These are phyloP conservation scores for Augochlorella aurata DNA, from an alignment of 2,888 invertebrate species.

Conservation along the genomic window DNA sequence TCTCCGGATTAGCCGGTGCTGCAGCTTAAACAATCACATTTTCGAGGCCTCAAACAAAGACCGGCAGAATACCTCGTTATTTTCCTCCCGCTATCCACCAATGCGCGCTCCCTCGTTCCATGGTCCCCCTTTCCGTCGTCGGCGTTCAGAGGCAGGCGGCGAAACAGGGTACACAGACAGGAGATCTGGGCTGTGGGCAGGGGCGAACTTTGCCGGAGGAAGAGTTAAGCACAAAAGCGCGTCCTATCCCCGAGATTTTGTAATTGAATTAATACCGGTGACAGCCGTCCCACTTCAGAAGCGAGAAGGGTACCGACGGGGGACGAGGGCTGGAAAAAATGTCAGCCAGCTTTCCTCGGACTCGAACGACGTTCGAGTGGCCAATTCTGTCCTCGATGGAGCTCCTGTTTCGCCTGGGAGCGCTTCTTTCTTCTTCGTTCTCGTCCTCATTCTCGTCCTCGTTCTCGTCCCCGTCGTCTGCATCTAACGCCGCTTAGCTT, in stretches of 20 bases:
- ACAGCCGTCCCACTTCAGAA: conserved; percentile 9
- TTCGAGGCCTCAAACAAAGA: conserved; percentile 60
- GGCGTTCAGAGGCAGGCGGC: conserved; percentile 53
- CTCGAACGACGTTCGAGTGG: conserved; percentile 30
- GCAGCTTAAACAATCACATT: conserved; percentile 60
- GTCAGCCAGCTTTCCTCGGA: background rate
- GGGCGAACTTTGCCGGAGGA: conserved; percentile 18
- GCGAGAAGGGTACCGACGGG: background rate
- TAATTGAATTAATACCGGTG: conserved; percentile 30
- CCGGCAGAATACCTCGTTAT: conserved; percentile 51
- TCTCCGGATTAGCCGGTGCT: conserved; percentile 53
- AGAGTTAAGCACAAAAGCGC: conserved; percentile 39
- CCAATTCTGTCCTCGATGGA: conserved; percentile 10
- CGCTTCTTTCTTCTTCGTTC: background rate
- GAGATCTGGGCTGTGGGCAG: conserved; percentile 17
- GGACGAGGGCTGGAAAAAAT: background rate
- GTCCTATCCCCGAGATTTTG: conserved; percentile 16
- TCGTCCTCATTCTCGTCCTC: background rate
- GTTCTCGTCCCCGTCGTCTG: background rate
- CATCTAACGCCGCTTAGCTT: conserved; percentile 24
- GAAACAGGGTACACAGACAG: conserved; percentile 55
- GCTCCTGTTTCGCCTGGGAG: conserved; percentile 2
- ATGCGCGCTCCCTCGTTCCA: no score
- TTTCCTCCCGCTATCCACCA: background rate
- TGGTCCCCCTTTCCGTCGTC: background rate